Conservation (phyloP, 2,797 vertebrate species). For the Crypturellus tataupa region DNA sequence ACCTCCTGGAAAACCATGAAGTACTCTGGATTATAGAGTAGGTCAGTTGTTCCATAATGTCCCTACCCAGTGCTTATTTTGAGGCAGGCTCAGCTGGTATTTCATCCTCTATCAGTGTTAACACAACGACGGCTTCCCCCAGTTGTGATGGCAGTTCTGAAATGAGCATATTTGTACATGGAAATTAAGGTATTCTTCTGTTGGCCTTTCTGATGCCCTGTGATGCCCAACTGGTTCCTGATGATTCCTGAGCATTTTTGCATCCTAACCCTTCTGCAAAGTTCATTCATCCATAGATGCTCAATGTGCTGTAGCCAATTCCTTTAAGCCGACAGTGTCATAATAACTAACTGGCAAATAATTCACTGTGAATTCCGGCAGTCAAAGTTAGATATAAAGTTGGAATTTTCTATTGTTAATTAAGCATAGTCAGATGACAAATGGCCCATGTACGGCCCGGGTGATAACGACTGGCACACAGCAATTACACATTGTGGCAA, state of each 20-base stretch:
- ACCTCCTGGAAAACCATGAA: background rate
- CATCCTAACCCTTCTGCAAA: background rate
- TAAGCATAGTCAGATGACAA: slow-evolving; percentile 4
- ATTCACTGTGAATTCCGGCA: background rate
- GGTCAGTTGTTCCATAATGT: background rate
- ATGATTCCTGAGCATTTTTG: slow-evolving; percentile 19
- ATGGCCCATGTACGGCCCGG: background rate
- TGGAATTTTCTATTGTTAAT: slow-evolving; percentile 22
- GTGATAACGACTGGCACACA: background rate
- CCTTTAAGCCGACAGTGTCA: background rate
- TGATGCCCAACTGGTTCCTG: background rate
- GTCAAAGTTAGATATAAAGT: background rate
- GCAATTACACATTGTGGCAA: slow-evolving; percentile 1
- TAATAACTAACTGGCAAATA: background rate
- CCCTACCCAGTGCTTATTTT: background rate
- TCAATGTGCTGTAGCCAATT: background rate
- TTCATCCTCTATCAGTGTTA: background rate
- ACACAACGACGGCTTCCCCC: background rate
- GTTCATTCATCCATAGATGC: background rate
- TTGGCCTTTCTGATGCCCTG: background rate
- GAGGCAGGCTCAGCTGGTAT: background rate
- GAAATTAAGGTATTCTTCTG: slow-evolving; percentile 23
- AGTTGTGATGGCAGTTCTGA: background rate
- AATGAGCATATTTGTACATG: background rate
- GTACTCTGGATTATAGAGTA: background rate